Evolutionary conservation across 1,140 invertebrate genomes (phyloP).

Genomic region (Panagrolaimus sp.): DNA sequence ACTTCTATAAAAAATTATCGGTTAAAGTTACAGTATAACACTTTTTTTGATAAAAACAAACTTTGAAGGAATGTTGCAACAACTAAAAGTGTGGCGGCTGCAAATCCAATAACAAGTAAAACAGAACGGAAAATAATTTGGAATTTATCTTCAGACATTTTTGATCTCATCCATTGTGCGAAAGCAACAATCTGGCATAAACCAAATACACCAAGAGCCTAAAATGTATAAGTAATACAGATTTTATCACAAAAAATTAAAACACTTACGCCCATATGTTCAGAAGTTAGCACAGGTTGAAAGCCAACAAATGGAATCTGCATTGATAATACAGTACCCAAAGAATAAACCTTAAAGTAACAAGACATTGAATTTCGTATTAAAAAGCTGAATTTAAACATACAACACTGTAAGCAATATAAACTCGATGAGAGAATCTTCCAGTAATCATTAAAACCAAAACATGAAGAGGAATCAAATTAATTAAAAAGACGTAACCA

Average conservation of each 20-base stretch:
- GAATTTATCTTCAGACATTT: slow-evolving; percentile 82
- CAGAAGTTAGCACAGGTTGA: slow-evolving; percentile 93
- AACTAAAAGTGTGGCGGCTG: slow-evolving; percentile 18
- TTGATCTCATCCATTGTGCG: slow-evolving; percentile 80
- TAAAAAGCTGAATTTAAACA: slow-evolving; percentile 12
- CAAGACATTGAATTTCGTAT: slow-evolving; percentile 16
- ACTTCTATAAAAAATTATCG: slow-evolving; percentile 63
- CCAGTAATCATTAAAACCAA: slow-evolving; percentile 78
- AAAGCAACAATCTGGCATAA: slow-evolving; percentile 81
- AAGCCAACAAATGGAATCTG: slow-evolving; percentile 99
- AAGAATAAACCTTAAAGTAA: slow-evolving; percentile 73
- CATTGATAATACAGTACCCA: slow-evolving; percentile 92
- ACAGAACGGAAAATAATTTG: slow-evolving; percentile 68
- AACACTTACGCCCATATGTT: slow-evolving; percentile 83
- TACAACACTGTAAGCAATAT: slow-evolving; percentile 82
- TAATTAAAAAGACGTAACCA: slow-evolving; percentile 99
- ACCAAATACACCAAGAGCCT: slow-evolving; percentile 79
- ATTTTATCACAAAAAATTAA: not conserved
- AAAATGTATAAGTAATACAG: slow-evolving; percentile 11
- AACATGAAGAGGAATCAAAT: slow-evolving; percentile 95
- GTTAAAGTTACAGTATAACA: not conserved
- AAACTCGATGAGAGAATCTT: slow-evolving; percentile 81
- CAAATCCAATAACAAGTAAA: slow-evolving; percentile 37
- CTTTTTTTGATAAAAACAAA: slow-evolving; percentile 21
- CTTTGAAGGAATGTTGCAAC: slow-evolving; percentile 14